Percentiles rank a stretch among this genome's conserved stretches.
phyloP scores from a whole-genome alignment of 2,113 vertebrate genomes.

The Sturnus vulgaris region DNA sequence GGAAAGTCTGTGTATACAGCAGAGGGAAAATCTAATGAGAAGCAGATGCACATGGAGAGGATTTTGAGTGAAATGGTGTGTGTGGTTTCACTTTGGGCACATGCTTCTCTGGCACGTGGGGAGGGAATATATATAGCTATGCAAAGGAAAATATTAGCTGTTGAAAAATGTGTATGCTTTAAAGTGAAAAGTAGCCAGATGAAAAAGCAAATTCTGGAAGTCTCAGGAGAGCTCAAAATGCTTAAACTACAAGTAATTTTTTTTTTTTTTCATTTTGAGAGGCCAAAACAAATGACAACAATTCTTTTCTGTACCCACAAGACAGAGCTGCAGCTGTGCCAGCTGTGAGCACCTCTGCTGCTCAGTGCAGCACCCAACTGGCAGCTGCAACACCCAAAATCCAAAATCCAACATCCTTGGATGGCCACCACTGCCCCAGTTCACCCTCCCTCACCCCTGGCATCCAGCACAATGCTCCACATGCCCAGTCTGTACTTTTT shows the following conservation, averaged over 20 bases:
- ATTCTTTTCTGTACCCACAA: background rate
- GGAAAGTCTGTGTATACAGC: slow-evolving; percentile 36
- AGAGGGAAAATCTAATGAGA: slow-evolving; percentile 60
- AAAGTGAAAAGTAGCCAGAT: background rate
- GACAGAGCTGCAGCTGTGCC: background rate
- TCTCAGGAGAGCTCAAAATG: background rate
- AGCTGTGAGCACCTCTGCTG: background rate
- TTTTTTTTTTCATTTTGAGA: background rate
- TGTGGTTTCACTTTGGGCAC: slow-evolving; percentile 38
- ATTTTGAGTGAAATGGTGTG: slow-evolving; percentile 16
- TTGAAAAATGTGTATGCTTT: slow-evolving; percentile 37
- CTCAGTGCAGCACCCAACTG: fast-evolving
- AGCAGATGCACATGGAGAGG: slow-evolving; percentile 56
- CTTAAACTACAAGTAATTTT: background rate
- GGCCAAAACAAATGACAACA: background rate
- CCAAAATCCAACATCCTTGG: background rate
- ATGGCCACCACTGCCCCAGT: background rate
- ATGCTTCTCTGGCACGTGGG: slow-evolving; percentile 3
- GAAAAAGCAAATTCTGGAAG: slow-evolving; percentile 15
- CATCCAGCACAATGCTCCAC: background rate
- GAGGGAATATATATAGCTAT: background rate
- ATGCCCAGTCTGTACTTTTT: fast-evolving
- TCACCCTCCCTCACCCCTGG: background rate
- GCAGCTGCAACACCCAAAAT: background rate
- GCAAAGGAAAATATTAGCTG: slow-evolving; percentile 44